A percentile compares a stretch with the other conserved stretches of the same genome.
phyloP scores from a whole-genome alignment of 2,888 invertebrate species.

The Brachyptera putata region DNA sequence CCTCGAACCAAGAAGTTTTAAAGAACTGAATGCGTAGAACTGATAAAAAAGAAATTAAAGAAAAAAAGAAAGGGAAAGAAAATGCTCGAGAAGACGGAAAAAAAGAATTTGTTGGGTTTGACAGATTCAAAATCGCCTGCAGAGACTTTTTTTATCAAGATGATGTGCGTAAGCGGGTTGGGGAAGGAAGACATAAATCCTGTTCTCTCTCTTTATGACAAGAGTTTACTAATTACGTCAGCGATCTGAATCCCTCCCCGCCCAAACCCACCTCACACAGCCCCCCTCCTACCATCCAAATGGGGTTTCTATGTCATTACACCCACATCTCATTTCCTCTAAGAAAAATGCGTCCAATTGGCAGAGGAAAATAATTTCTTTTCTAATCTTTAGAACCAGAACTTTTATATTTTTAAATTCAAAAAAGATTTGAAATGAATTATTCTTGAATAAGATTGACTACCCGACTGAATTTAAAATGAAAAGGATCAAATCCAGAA shows the following conservation, averaged over 20 bases:
- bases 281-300: constrained; percentile 6
- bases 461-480: no score
- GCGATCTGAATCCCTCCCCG: constrained; percentile 17
- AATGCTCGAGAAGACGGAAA: constrained; percentile 17
- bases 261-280: no score
- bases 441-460: constrained; percentile 11
- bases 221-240: constrained; percentile 30
- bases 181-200: constrained; percentile 25
- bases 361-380: constrained; percentile 30
- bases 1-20: not conserved
- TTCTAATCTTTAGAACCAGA: constrained; percentile 28
- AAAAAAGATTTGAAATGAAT: constrained; percentile 13
- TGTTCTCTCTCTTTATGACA: constrained; percentile 28
- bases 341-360: constrained; percentile 26
- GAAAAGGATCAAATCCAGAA: not conserved
- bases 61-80: constrained; percentile 16
- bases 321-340: constrained; percentile 29
- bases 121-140: constrained; percentile 31
- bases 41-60: constrained; percentile 23
- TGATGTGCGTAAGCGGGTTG: not conserved
- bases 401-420: constrained; percentile 21
- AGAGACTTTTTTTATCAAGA: not conserved
- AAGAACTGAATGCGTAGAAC: constrained; percentile 6
- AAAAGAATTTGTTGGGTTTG: constrained; percentile 28
- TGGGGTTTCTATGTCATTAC: constrained; percentile 21